Evolutionary conservation across 2,888 invertebrate species (phyloP).

Genomic region (Chesias legatella): DNA sequence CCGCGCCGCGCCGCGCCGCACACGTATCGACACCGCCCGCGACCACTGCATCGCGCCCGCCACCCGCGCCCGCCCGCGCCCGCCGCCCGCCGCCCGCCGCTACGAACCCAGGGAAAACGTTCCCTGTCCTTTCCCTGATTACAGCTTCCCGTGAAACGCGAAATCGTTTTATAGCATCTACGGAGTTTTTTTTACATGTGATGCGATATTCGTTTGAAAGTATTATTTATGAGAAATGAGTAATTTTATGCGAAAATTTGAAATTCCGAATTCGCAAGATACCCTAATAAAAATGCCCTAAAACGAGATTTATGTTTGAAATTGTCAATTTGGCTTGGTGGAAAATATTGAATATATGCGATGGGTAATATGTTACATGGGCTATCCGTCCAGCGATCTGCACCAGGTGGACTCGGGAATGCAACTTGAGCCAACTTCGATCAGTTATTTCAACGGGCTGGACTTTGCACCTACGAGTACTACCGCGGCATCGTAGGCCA

Average conservation of each 20-base stretch:
- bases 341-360: too few species aligned
- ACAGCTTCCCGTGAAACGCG: constrained; percentile 34
- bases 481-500: too few species aligned
- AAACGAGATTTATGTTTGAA: too few species aligned
- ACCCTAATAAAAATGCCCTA: too few species aligned
- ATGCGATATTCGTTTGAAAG: constrained; percentile 3
- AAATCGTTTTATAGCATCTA: constrained; percentile 35
- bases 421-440: constrained; percentile 33
- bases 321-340: too few species aligned
- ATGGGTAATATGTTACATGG: constrained; percentile 10
- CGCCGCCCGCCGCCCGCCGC: constrained; percentile 23
- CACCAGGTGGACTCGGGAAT: too few species aligned
- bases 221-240: not conserved
- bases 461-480: not conserved
- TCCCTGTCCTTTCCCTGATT: constrained; percentile 50
- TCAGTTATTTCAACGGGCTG: constrained; percentile 11
- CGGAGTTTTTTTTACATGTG: constrained; percentile 2
- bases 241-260: too few species aligned
- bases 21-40: constrained; percentile 70
- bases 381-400: constrained; percentile 3
- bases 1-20: constrained; percentile 37
- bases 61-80: not conserved
- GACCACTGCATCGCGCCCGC: constrained; percentile 60
- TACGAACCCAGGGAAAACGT: constrained; percentile 43
- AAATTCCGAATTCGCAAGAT: too few species aligned